Evolutionary conservation across 2,113 vertebrate species (phyloP).

Genomic region (Alosa alosa): DNA sequence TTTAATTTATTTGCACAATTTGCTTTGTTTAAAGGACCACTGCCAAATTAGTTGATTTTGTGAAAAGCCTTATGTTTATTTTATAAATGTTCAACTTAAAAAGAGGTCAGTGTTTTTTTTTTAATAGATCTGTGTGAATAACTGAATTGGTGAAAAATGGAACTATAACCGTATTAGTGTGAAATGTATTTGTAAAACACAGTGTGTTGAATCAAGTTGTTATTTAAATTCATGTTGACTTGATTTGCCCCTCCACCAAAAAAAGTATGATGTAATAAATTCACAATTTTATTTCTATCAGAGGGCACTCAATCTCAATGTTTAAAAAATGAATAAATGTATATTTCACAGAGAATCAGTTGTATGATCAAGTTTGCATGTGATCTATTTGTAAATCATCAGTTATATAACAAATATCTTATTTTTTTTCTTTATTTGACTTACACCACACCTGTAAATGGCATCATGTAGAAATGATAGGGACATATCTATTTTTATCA

Average conservation of each 20-base stretch:
- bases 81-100: constrained; percentile 28
- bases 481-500: background rate
- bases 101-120: background rate
- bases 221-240: background rate
- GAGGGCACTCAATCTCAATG: background rate
- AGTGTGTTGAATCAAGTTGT: background rate
- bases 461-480: background rate
- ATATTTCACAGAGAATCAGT: background rate
- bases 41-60: constrained; percentile 49
- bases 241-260: background rate
- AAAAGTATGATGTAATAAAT: background rate
- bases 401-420: background rate
- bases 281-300: background rate
- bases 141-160: constrained; percentile 1
- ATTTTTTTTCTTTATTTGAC: background rate
- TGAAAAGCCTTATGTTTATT: constrained; percentile 37
- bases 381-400: background rate
- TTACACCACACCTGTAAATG: background rate
- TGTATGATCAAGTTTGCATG: background rate
- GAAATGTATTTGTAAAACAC: constrained; percentile 5
- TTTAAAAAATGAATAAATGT: background rate
- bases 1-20: constrained; percentile 43
- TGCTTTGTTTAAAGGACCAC: constrained; percentile 43
- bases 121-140: background rate
- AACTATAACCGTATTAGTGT: constrained; percentile 26